Evolutionary conservation across 2,113 vertebrate species (phyloP), one percentile per base, ranked within the genome.

Genomic region (Eptatretus burgeri): DNA sequence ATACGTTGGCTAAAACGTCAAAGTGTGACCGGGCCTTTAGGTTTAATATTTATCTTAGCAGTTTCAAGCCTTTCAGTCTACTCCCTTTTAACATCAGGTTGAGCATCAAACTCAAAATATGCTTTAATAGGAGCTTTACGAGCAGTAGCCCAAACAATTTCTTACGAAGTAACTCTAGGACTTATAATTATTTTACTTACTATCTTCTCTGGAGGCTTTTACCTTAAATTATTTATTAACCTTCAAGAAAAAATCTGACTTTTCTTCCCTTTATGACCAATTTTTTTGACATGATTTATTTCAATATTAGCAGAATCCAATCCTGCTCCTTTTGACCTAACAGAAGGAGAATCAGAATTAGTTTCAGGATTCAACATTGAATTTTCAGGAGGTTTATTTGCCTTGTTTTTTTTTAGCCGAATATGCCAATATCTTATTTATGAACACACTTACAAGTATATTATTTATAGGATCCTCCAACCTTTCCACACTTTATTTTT

Each of bases 61-160:
- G 8, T 70, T 0, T 70, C 69, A 0, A 70, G 68, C 62, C 63
- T 70, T 1, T 62, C 68, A 5, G 69, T 69, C 0, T 70, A 70
- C 11, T 66, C 69, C 0, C 68, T 66, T 5, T 14, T 70, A 1
- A 66, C 64, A 4, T 70, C 69, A 4, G 69, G 69, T 1, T 70
- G 69, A 66, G 69, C 69, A 5, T 70, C 69, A 12, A 70, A 70
- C 10, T 70, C 69, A 14, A 70, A 70, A 67, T 70, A 70, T 7
- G 69, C 69, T 14, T 17, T 70, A 10, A 67, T 70, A 0, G 69
- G 69, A 0, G 67, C 69, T 13, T 65, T 70, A 0, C 68, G 68
- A 0, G 69, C 69, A 4, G 66, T 70, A 0, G 69, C 69, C 19
- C 69, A 70, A 63, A 70, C 69, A 1, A 70, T 70, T 10, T 69